Conservation (phyloP, 2,888 invertebrate species). For the Octonoba sinensis region DNA sequence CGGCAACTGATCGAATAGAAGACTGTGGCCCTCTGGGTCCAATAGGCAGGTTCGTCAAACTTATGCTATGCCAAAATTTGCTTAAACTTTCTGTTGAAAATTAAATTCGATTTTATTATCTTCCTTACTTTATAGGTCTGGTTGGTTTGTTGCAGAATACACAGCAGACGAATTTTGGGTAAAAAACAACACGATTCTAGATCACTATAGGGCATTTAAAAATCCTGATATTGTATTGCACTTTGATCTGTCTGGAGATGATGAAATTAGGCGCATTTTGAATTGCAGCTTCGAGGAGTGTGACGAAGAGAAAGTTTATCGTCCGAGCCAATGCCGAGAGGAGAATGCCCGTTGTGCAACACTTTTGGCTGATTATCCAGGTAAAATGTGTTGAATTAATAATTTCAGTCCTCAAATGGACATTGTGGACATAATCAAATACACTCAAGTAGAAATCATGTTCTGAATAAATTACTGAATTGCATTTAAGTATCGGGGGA, state of each 20-base stretch:
- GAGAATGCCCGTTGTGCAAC: slow-evolving; percentile 70
- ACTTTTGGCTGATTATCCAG: slow-evolving; percentile 72
- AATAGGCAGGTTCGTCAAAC: slow-evolving; percentile 70
- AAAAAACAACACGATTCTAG: slow-evolving; percentile 66
- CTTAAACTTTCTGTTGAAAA: background rate
- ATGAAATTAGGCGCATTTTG: slow-evolving; percentile 67
- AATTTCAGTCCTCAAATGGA: too few species aligned
- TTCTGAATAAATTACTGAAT: too few species aligned
- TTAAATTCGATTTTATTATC: background rate
- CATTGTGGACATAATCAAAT: too few species aligned
- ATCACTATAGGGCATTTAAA: slow-evolving; percentile 76
- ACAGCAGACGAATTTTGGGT: slow-evolving; percentile 69
- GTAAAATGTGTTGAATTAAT: slow-evolving; percentile 68
- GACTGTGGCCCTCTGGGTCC: slow-evolving; percentile 72
- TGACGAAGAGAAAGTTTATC: slow-evolving; percentile 74
- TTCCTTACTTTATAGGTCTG: slow-evolving; percentile 69
- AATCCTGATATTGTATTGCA: slow-evolving; percentile 72
- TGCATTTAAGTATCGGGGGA: too few species aligned
- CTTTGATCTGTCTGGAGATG: slow-evolving; percentile 73
- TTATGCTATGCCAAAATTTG: background rate
- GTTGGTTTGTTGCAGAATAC: slow-evolving; percentile 71
- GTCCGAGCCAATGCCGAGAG: slow-evolving; percentile 75
- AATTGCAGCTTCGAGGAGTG: slow-evolving; percentile 74
- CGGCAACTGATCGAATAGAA: slow-evolving; percentile 68
- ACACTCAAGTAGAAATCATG: too few species aligned